Base-by-base conservation (phyloP, 2,888 invertebrate genomes). In the Drosophila yooni region DNA sequence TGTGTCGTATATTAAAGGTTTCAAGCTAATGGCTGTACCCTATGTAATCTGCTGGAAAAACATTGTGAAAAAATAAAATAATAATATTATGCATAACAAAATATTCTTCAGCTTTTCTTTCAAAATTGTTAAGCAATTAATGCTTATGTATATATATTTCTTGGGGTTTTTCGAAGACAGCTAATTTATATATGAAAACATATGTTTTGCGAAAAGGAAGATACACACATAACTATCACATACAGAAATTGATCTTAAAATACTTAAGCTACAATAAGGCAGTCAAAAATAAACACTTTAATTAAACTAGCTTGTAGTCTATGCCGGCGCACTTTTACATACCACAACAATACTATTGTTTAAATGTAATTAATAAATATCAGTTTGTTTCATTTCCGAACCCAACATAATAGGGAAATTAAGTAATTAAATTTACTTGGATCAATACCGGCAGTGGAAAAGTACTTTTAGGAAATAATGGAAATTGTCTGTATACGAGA, bases 401-500 rank as follows among this genome's bases (percentile, higher is more conserved):
- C 21, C 33, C 54, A 33, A 51, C 57, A 43, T 66, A 58, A 53
- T 74, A 67, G 53, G 53, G 61, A 78, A 78, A 78, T 78, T 62
- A 33, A 43, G 58, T 52, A 79, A 81, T 25, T 18, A n/a, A 36
- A 11, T 3, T 25, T 54, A 40, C 34, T 29, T 56, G 29, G 15
- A 51, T 56, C 25, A 38, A 34, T 56, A 25, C 11, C 27, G 52
- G 34, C 25, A 57, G 62, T 63, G 27, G 18, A 31, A 10, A 50
- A 43, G 1, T 33, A 3, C 10, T 15, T 7, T 79, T 63, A 75
- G 46, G 70, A 61, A 54, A 74, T 36, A 38, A 64, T 70, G n/a
- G 88, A 82, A 62, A 91, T 83, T 61, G 92, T 90, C 70, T 83
- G 91, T 10, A 89, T 77, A 54, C 91, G 88, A 8, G 88, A 82